Conservation (phyloP, 2,797 vertebrate species). For the Natrix natrix region DNA sequence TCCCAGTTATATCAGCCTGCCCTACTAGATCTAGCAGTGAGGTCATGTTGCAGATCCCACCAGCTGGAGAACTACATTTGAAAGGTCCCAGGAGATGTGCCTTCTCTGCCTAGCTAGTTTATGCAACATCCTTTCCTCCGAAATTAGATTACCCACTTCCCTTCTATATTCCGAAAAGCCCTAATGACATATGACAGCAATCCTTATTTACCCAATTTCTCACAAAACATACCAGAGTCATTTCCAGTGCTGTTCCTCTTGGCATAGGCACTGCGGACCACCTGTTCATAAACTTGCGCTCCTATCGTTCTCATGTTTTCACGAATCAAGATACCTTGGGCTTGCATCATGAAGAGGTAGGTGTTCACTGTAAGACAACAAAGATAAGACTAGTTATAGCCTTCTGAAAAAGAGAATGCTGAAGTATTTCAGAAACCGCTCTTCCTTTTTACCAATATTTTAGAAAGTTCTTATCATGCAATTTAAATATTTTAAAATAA, state of each 20-base stretch:
- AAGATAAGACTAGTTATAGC: constrained; percentile 16
- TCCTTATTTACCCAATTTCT: not conserved
- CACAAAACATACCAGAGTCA: constrained; percentile 82
- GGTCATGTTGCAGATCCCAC: not conserved
- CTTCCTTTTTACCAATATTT: not conserved
- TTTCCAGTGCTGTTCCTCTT: constrained; percentile 82
- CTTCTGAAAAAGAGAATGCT: not conserved
- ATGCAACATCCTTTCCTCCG: not conserved
- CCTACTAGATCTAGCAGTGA: not conserved
- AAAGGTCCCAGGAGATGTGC: not conserved
- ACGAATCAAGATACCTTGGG: constrained; percentile 89
- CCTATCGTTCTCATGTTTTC: constrained; percentile 92
- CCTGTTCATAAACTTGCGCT: constrained; percentile 92
- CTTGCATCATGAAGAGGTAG: constrained; percentile 99
- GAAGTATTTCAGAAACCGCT: constrained; percentile 10
- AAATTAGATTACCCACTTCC: not conserved
- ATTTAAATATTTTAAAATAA: not conserved
- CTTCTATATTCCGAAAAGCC: not conserved
- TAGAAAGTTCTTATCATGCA: not conserved
- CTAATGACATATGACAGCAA: not conserved
- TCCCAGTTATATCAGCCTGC: not conserved
- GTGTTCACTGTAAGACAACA: constrained; percentile 84
- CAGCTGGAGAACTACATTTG: not conserved
- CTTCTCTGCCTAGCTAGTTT: not conserved
- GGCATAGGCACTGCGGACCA: constrained; percentile 87